phyloP scores from a whole-genome alignment of 2,888 invertebrate species.

The Epistrophe eligans region DNA sequence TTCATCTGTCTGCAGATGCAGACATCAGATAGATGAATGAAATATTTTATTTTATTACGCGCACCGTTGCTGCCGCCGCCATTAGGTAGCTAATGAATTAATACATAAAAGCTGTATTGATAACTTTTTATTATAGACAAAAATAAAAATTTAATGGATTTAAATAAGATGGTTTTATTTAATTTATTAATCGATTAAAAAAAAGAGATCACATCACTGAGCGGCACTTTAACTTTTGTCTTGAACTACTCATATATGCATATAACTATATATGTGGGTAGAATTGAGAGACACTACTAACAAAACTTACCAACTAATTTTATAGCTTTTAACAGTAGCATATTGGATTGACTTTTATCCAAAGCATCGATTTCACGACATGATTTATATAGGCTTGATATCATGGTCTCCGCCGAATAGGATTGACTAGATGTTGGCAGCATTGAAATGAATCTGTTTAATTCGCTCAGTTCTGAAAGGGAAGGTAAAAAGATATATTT shows the following conservation, averaged over 20 bases:
- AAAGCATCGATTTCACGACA: constrained; percentile 82
- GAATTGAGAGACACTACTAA: background rate
- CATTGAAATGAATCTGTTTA: constrained; percentile 83
- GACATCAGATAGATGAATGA: background rate
- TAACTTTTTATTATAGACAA: background rate
- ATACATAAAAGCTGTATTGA: background rate
- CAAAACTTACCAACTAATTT: constrained; percentile 81
- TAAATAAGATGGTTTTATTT: constrained; percentile 6
- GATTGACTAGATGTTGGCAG: constrained; percentile 80
- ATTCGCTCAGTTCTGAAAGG: constrained; percentile 80
- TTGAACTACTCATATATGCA: background rate
- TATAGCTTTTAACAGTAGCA: constrained; percentile 81
- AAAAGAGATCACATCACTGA: constrained; percentile 7
- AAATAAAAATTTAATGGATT: constrained; percentile 7
- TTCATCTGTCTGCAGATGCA: background rate
- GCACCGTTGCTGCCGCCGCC: background rate
- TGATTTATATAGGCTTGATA: constrained; percentile 81
- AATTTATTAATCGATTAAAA: constrained; percentile 26
- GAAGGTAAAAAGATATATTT: background rate
- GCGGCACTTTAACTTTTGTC: background rate
- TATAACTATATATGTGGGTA: background rate
- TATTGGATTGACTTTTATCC: constrained; percentile 82
- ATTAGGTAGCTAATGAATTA: constrained; percentile 22
- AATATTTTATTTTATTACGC: constrained; percentile 1
- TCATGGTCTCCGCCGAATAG: constrained; percentile 82